Evolutionary conservation across 2,797 vertebrate genomes (phyloP).

Genomic region (Sebastes vulpes): DNA sequence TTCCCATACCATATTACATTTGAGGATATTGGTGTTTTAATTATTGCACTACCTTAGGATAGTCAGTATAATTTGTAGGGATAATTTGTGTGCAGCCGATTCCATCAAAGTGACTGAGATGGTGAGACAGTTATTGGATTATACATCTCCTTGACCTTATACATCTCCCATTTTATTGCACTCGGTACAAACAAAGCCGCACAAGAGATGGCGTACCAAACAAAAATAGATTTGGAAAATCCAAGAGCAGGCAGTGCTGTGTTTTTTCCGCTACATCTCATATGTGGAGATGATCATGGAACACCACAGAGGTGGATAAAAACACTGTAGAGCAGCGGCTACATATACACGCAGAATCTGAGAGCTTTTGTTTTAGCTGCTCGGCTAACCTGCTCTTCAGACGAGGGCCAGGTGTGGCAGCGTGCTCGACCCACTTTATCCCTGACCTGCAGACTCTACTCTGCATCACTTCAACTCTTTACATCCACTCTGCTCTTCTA

Average conservation of each 20-base stretch:
- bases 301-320: background rate
- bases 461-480: constrained; percentile 50
- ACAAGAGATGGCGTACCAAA: background rate
- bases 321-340: constrained; percentile 6
- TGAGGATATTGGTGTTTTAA: background rate
- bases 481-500: constrained; percentile 46
- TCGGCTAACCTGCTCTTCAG: constrained; percentile 65
- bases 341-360: constrained; percentile 21
- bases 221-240: background rate
- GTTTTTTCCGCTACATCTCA: background rate
- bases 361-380: constrained; percentile 58
- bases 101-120: background rate
- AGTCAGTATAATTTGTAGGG: background rate
- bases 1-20: background rate
- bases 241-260: background rate
- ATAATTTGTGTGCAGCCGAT: background rate
- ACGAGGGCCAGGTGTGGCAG: constrained; percentile 67
- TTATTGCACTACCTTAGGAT: background rate
- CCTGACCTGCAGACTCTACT: constrained; percentile 53
- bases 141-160: background rate
- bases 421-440: constrained; percentile 56
- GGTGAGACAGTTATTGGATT: background rate
- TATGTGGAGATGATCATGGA: background rate
- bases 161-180: background rate
- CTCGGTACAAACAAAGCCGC: background rate